phyloP scores from a whole-genome alignment of 2,888 invertebrate genomes.

The Chirona hameri region DNA sequence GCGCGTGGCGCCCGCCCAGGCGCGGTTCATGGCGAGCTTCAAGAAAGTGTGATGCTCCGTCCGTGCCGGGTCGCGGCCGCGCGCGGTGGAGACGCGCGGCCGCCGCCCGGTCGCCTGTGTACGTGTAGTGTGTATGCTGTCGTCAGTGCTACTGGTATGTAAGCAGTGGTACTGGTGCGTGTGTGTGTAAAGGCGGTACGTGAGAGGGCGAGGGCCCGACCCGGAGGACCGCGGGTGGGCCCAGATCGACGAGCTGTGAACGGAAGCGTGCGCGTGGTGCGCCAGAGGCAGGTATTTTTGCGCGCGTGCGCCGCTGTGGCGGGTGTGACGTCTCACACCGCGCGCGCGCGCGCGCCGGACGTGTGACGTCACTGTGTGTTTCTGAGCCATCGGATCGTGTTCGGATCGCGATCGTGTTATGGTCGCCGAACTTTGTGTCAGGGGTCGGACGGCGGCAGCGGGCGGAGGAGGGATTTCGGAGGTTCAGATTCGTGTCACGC shows the following conservation, averaged over 20 bases:
- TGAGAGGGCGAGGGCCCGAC: neutral
- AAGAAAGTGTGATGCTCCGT: conserved; percentile 24
- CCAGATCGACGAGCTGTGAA: neutral
- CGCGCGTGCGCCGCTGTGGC: neutral
- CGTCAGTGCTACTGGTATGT: too few relatives aligned
- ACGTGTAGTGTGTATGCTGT: too few relatives aligned
- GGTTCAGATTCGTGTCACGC: too few relatives aligned
- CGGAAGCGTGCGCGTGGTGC: neutral
- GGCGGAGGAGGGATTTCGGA: neutral
- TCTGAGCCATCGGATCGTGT: neutral
- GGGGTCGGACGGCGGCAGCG: neutral
- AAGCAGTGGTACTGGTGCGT: too few relatives aligned
- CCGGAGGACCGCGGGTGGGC: neutral
- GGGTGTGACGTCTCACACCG: neutral
- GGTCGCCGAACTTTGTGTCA: neutral
- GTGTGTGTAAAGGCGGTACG: neutral
- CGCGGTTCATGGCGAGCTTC: conserved; percentile 49
- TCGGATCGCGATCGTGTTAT: neutral
- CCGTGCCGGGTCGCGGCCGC: neutral
- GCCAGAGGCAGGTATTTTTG: neutral
- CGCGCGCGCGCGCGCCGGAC: neutral
- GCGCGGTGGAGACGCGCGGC: neutral
- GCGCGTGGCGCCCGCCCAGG: conserved; percentile 72
- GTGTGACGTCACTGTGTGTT: too few relatives aligned
- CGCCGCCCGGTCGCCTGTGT: neutral